These are phyloP conservation scores for Bactericera cockerelli DNA, from an alignment of 1,140 invertebrate genomes.

Conservation along the genomic window DNA sequence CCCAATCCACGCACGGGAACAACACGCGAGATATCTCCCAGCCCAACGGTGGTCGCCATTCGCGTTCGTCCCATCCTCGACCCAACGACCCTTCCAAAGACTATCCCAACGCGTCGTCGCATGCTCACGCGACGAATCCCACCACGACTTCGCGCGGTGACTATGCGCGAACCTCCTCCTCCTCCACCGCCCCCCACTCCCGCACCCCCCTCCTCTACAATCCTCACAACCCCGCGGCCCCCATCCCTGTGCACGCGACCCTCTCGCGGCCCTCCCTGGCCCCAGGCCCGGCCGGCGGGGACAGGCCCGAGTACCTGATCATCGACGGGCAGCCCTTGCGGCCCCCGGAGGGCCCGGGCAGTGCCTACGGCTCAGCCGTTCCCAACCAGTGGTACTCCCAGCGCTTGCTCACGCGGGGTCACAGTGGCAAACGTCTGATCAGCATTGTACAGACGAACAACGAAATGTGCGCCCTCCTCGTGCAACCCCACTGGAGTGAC, in stretches of 20 bases:
- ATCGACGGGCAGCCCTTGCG: background rate
- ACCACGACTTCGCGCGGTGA: too few species aligned
- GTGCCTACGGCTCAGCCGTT: background rate
- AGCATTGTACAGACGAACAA: background rate
- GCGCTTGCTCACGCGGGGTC: too few species aligned
- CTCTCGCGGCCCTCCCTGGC: conserved; percentile 26
- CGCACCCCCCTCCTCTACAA: conserved; percentile 34
- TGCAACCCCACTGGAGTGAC: background rate
- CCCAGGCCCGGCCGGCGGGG: background rate
- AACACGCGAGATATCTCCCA: too few species aligned
- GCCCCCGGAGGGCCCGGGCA: background rate
- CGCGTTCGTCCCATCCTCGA: too few species aligned
- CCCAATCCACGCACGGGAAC: too few species aligned
- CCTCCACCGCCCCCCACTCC: too few species aligned
- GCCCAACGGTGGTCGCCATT: too few species aligned
- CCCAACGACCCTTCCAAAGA: too few species aligned
- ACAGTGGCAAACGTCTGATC: background rate
- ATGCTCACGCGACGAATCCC: too few species aligned
- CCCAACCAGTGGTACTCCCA: background rate
- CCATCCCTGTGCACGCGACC: conserved; percentile 40
- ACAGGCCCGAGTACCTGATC: background rate
- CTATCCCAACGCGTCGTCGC: too few species aligned
- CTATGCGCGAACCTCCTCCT: too few species aligned
- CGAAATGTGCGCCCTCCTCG: background rate
- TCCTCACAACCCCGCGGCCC: conserved; percentile 50